Evolutionary conservation across 1,140 invertebrate genomes (phyloP).

Genomic region (Euura saliciscinereae): DNA sequence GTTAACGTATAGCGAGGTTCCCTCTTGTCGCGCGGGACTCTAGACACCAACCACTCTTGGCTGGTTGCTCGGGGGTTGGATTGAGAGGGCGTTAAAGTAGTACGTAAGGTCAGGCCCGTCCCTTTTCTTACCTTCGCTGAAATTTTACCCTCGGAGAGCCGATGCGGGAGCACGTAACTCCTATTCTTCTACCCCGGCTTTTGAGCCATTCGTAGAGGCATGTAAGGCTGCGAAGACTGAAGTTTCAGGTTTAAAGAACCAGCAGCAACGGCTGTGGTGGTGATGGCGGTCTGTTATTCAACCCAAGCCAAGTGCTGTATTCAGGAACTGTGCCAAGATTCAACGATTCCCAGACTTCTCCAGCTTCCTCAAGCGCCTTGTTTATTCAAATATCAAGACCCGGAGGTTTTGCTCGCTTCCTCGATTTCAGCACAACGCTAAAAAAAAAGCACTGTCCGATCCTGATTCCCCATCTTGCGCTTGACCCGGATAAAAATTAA

Average conservation of each 20-base stretch:
- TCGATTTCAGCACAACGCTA: no score
- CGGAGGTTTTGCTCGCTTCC: neutral
- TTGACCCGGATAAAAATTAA: no score
- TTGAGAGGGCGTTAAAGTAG: neutral
- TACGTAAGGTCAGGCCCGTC: neutral
- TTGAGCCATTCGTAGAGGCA: neutral
- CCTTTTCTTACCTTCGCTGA: neutral
- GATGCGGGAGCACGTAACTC: conserved; percentile 2
- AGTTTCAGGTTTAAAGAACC: neutral
- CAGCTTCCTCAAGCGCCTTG: neutral
- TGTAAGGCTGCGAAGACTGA: neutral
- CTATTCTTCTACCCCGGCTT: neutral
- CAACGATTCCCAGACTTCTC: conserved; percentile 2
- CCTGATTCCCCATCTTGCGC: no score
- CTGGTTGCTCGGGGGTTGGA: neutral
- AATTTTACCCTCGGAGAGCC: neutral
- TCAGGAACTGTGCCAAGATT: conserved; percentile 7
- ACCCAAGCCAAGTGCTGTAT: conserved; percentile 6
- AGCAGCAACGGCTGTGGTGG: no score
- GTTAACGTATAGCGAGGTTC: neutral
- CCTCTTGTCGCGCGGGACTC: neutral
- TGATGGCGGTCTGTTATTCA: neutral
- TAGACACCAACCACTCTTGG: neutral
- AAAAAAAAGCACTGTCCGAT: no score
- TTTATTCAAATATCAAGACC: neutral